These are phyloP conservation scores for Simalia tracyae DNA, from an alignment of 2,797 vertebrate genomes.

Conservation along the genomic window DNA sequence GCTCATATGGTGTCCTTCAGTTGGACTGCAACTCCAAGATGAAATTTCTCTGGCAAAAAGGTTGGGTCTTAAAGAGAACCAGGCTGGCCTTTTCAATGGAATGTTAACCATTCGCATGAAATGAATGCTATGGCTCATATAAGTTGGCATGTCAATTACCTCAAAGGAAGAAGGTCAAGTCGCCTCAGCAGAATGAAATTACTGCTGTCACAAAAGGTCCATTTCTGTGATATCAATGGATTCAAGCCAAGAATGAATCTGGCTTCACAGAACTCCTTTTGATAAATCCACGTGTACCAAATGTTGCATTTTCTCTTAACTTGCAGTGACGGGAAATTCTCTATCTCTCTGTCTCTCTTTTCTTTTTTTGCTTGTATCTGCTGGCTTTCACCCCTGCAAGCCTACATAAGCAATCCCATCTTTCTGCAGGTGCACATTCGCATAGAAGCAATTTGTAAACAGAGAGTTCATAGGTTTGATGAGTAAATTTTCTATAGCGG, in stretches of 20 bases:
- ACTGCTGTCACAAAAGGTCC: conserved; percentile 16
- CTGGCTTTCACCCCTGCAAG: neutral
- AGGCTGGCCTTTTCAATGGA: conserved; percentile 28
- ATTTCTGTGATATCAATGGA: conserved; percentile 34
- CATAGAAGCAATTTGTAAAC: neutral
- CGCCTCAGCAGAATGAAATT: conserved; percentile 25
- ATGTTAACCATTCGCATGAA: conserved; percentile 9
- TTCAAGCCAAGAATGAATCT: conserved; percentile 43
- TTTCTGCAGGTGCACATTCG: neutral
- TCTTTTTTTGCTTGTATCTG: neutral
- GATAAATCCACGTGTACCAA: neutral
- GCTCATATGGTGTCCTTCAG: conserved; percentile 8
- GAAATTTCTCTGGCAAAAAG: conserved; percentile 23
- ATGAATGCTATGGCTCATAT: conserved; percentile 25
- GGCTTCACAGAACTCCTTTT: neutral
- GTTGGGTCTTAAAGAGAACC: conserved; percentile 31
- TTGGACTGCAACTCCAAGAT: conserved; percentile 6
- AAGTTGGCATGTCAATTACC: conserved; percentile 47
- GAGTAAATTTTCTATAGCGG: neutral
- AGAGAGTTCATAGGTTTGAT: neutral
- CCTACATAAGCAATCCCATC: neutral
- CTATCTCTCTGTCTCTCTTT: neutral
- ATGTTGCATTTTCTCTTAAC: fast-evolving
- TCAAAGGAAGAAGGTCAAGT: conserved; percentile 31
- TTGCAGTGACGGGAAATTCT: fast-evolving